Evolutionary conservation across 2,113 vertebrate species (phyloP), one percentile per base, ranked within the genome.

Genomic region (Anolis sagrei): DNA sequence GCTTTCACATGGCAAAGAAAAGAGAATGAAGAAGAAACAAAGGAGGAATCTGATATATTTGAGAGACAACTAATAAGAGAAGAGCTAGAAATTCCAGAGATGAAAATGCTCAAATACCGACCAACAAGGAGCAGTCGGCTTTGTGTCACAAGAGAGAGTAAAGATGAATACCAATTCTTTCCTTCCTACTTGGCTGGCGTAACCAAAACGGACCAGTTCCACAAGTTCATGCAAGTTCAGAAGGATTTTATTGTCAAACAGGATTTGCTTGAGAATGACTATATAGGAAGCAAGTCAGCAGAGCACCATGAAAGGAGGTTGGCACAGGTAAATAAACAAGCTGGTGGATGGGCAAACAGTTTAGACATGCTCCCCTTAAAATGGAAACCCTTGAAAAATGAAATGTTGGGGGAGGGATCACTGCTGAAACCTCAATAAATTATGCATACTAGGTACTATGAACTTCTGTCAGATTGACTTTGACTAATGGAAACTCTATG

Each of bases 301-400:
- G 29, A 85, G 51, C 4, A n/a, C 1, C 94, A 95, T 21, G 94
- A 96, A 83, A 90, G 32, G 32, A 97, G 95, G 86, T 29, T 97
- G 83, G 70, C 88, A 74, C 88, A 95, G 96, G 95, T 96, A 82
- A 91, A 89, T 79, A 64, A 75, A 51, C 13, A 23, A 14, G 19
- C 51, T 4, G 10, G 4, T 6, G 23, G 61, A 70, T 36, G 32
- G 39, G 29, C 7, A 7, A 7, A 4, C 16, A 19, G 39, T 16
- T 58, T 6, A 32, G 18, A 51, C n/a, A 32, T 18, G 8, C 19
- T 49, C 18, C 10, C n/a, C 54, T 14, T 9, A 32, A 44, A 19
- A 69, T 70, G 9, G 6, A 18, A 81, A 51, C 5, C 7, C 27
- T 36, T 75, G 36, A n/a, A 29, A 29, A 51, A 32, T 34, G 16